Base-by-base conservation (phyloP, 2,113 vertebrate genomes). In the Xyliphius kryptos region DNA sequence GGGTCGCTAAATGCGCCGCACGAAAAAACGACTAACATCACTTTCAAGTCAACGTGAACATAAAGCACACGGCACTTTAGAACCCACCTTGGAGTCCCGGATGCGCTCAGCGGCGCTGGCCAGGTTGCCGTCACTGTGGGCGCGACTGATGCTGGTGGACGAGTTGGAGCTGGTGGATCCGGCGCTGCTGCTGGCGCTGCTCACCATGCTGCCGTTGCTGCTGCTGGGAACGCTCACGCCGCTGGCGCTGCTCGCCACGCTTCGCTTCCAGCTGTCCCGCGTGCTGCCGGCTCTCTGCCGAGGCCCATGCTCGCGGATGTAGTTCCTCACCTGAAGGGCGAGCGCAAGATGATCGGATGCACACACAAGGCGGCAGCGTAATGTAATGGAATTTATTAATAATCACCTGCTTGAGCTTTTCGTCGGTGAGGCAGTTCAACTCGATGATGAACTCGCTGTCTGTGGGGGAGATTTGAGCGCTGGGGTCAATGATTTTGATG, bases 361-460 rank as follows among this genome's bases (percentile, higher is more conserved):
- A 32, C 26, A 32, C 26, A 32, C 26, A 32, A 3, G 26, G 7
- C 4, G 26, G 26, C 26, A 32, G 7, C 26, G 1, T 32, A 3
- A 32, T 2, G 4, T 1, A 3, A 5, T 32, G 4, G 7, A 3
- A 3, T 32, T 47, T 38, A 21, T 26, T 26, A 14, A 22, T 6
- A 52, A 55, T 73, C 79, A 97, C 95, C 92, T 98, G 94, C 72
- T 98, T 97, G 66, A 99, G 84, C 66, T 99, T 99, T 79, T 97
- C 96, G 68, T 99, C 95, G 0, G 95, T 99, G 55, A 99, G 89
- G 77, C 96, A 98, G 84, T 99, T 99, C 70, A 99, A 87, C 76
- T 99, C 96, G 65, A 99, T 99, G 85, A 99, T 99, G 81, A 98
- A 99, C 81, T 99, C 96, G 64, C 94, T 99, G 84, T 99, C 96